Evolutionary conservation across 2,113 vertebrate species (phyloP).

Genomic region (Corythornis madagascariensis): DNA sequence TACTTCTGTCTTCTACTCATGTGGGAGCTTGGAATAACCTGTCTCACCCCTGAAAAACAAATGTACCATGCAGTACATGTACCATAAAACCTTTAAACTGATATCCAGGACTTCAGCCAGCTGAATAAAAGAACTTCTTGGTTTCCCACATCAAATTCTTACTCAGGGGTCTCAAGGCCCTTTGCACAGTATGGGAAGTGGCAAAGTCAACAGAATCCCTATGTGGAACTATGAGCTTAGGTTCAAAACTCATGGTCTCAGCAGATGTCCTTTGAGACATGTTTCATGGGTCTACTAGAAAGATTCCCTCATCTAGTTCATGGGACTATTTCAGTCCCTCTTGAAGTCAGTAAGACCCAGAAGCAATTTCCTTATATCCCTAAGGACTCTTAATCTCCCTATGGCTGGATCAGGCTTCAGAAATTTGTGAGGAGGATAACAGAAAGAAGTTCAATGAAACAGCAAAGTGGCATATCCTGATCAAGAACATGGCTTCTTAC

Average conservation of each 20-base stretch:
- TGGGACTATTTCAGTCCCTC: neutral
- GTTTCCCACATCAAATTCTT: constrained; percentile 8
- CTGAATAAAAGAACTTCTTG: neutral
- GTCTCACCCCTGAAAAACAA: neutral
- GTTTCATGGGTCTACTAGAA: neutral
- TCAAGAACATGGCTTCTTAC: neutral
- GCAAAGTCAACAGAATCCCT: constrained; percentile 13
- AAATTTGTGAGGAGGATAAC: neutral
- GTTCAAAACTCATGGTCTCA: neutral
- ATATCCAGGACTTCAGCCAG: constrained; percentile 19
- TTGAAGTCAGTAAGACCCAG: neutral
- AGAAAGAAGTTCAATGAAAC: neutral
- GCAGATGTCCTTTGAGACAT: neutral
- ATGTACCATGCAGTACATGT: neutral
- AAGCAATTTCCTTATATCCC: neutral
- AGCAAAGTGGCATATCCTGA: neutral
- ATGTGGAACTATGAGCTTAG: neutral
- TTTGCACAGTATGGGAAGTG: constrained; percentile 1
- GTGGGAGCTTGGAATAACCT: constrained; percentile 63
- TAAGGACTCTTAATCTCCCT: neutral
- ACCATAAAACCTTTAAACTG: neutral
- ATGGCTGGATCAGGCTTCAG: neutral
- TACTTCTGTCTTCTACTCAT: neutral
- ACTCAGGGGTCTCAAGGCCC: neutral
- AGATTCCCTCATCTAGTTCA: neutral